These are phyloP conservation scores for Leucoma salicis DNA, from an alignment of 2,888 invertebrate genomes.

Conservation along the genomic window DNA sequence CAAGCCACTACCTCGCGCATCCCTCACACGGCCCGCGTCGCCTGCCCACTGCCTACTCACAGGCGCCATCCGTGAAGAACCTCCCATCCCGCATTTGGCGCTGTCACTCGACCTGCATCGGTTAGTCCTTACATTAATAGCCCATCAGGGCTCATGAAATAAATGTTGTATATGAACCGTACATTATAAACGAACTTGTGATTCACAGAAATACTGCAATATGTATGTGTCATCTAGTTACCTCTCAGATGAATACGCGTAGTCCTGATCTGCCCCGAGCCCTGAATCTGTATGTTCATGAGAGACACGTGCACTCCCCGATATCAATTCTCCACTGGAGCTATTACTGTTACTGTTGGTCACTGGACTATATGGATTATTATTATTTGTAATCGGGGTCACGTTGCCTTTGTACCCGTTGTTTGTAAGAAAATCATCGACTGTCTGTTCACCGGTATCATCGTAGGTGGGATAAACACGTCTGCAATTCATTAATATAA, in stretches of 20 bases:
- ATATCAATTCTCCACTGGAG: slow-evolving; percentile 76
- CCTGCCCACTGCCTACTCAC: slow-evolving; percentile 77
- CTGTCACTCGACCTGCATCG: slow-evolving; percentile 84
- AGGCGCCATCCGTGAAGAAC: slow-evolving; percentile 74
- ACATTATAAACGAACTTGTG: no score
- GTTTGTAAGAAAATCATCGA: slow-evolving; percentile 70
- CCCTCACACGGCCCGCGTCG: slow-evolving; percentile 63
- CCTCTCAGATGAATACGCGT: slow-evolving; percentile 87
- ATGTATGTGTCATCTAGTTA: slow-evolving; percentile 40
- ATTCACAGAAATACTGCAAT: no score
- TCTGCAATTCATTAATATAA: slow-evolving; percentile 46
- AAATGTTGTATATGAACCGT: no score
- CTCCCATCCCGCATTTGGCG: slow-evolving; percentile 83
- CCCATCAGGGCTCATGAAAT: no score
- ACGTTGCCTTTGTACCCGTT: slow-evolving; percentile 70
- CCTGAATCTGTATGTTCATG: slow-evolving; percentile 91
- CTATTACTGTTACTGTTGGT: slow-evolving; percentile 79
- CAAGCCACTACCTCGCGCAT: slow-evolving; percentile 48
- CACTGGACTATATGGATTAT: slow-evolving; percentile 76
- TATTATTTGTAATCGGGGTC: slow-evolving; percentile 65
- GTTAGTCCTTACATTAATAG: slow-evolving; percentile 37
- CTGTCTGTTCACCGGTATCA: slow-evolving; percentile 54
- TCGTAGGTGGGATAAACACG: slow-evolving; percentile 72
- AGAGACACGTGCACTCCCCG: slow-evolving; percentile 82
- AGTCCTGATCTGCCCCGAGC: slow-evolving; percentile 88